Evolutionary conservation across 2,888 invertebrate genomes (phyloP), one percentile per base, ranked within the genome.

Genomic region (Dioctria linearis): DNA sequence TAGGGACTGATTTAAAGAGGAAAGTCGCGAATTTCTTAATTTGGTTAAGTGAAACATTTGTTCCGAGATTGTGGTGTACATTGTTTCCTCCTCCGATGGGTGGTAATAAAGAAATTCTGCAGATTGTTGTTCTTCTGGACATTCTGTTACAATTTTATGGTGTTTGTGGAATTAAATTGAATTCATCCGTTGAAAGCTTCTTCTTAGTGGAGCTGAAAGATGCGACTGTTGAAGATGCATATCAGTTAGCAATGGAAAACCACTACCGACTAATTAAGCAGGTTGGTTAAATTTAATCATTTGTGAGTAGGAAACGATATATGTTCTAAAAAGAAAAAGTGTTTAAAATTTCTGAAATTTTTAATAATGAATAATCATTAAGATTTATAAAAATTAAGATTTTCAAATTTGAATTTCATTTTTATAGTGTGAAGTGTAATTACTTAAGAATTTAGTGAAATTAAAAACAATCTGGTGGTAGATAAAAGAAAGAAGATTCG

Each of bases 201-300:
- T 75, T 75, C 37, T 42, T 75, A 40, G 61, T 75, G 8, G 75
- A 75, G 5, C 42, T 75, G 42, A 75, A 42, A 59, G 61, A 75
- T 39, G 75, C 59, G 25, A 75, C 75, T 42, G 13, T 43, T n/a
- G 75, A 59, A 13, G 59, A 75, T 13, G 59, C 75, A 3, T 42
- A 37, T 43, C 25, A 25, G 43, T 57, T 75, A 2, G 75, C 75
- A 39, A 75, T 59, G 13, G 59, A 75, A 42, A 75, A 75, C 13
- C 59, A 75, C 25, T 75, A 59, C 37, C 39, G 42, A 43, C 42
- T 75, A 42, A 8, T 75, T 13, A 75, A 75, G 4, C 42, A 75
- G 75, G 75, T 75, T 39, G 51, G 39, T 40, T 49, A 40, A 37
- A 5, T 25, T 25, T 25, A 25, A 1, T 25, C 25, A 1, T 25